Percentiles rank a stretch among this genome's conserved stretches.
phyloP scores from a whole-genome alignment of 1,140 invertebrate species.

The Drosophila ercepeae region DNA sequence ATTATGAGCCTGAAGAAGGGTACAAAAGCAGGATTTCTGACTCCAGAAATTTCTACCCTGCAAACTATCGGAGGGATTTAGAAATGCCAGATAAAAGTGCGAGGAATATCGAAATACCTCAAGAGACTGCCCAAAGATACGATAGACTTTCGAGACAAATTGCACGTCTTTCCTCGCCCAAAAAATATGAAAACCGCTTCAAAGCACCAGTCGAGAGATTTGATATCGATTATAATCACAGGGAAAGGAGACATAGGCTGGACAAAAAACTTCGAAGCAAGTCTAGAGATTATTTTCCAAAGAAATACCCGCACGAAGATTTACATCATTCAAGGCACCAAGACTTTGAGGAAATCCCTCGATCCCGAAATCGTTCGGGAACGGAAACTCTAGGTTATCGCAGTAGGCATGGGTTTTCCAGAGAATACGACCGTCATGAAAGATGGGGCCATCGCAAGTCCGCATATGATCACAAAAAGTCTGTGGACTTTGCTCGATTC shows the following conservation, averaged over 20 bases:
- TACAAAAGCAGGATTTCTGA: not conserved
- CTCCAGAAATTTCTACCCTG: not conserved
- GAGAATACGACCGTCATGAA: not conserved
- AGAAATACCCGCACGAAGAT: not conserved
- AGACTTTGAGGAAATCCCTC: not conserved
- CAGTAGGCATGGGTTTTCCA: not conserved
- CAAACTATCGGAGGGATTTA: not conserved
- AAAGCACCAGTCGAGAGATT: not conserved
- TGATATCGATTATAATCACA: not conserved
- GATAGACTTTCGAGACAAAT: not conserved
- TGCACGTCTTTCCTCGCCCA: no score
- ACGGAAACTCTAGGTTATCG: not conserved
- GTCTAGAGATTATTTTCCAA: not conserved
- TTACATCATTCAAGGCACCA: not conserved
- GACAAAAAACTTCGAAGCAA: not conserved
- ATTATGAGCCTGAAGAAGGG: not conserved
- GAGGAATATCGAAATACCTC: not conserved
- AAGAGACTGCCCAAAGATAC: not conserved
- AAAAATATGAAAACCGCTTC: not conserved
- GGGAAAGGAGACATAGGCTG: not conserved
- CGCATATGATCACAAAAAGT: not conserved
- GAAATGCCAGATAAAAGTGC: not conserved
- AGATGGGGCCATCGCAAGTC: not conserved
- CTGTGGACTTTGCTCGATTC: slow-evolving; percentile 17
- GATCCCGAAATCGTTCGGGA: not conserved